Conservation (phyloP, 2,888 invertebrate genomes). For the Conomelus anceps region DNA sequence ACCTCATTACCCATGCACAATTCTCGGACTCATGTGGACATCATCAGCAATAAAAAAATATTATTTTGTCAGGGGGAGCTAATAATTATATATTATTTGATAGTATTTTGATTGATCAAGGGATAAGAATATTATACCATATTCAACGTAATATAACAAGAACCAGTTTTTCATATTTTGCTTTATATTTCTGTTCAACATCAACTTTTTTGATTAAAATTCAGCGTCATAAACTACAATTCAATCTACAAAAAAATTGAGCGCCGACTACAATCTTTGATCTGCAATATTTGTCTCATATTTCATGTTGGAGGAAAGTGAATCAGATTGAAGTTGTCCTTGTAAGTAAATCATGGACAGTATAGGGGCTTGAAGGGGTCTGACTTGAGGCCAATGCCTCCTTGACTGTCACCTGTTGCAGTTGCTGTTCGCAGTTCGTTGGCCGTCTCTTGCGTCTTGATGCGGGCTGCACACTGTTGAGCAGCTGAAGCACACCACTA, state of each 20-base stretch:
- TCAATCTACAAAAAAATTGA: neutral
- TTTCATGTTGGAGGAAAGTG: neutral
- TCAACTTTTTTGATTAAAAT: too few species aligned
- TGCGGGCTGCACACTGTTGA: neutral
- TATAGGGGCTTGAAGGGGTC: neutral
- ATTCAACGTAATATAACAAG: too few species aligned
- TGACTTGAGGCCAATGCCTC: neutral
- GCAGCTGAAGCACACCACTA: neutral
- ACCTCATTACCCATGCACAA: too few species aligned
- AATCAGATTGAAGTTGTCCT: neutral
- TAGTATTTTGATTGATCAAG: too few species aligned
- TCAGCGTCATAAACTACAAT: too few species aligned
- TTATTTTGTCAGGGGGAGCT: too few species aligned
- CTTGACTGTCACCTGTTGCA: neutral
- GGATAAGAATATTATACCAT: too few species aligned
- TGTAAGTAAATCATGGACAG: neutral
- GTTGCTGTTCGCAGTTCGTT: neutral
- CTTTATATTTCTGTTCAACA: too few species aligned
- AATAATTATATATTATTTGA: too few species aligned
- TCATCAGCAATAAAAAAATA: too few species aligned
- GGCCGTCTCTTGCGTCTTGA: neutral
- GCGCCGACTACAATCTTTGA: neutral
- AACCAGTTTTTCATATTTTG: too few species aligned
- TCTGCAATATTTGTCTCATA: neutral
- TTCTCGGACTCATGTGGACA: too few species aligned